phyloP scores from a whole-genome alignment of 2,888 invertebrate genomes.

The Trissoscelio sp. region DNA sequence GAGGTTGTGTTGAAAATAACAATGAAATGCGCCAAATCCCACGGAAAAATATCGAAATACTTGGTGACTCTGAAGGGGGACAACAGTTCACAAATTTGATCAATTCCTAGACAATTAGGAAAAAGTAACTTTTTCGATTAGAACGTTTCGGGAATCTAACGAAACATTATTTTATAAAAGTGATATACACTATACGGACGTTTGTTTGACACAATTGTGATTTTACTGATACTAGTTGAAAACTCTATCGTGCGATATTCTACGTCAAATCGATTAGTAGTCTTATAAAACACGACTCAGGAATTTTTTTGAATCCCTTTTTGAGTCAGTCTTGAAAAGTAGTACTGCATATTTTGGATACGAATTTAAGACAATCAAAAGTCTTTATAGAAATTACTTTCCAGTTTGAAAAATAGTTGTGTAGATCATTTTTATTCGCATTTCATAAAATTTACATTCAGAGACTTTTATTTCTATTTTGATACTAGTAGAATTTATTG shows the following conservation, averaged over 20 bases:
- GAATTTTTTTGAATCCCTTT: background rate
- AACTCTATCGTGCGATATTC: slow-evolving; percentile 14
- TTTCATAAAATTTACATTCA: too few species aligned
- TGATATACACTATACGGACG: slow-evolving; percentile 19
- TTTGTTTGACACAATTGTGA: slow-evolving; percentile 36
- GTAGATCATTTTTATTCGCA: background rate
- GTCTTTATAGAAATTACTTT: background rate
- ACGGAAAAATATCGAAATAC: too few species aligned
- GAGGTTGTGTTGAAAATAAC: too few species aligned
- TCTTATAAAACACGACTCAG: background rate
- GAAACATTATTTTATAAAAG: slow-evolving; percentile 49
- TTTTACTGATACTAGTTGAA: slow-evolving; percentile 4
- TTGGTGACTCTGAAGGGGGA: slow-evolving; percentile 55
- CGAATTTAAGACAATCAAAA: slow-evolving; percentile 44
- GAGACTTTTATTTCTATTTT: too few species aligned
- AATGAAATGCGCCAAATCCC: too few species aligned
- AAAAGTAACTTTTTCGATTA: slow-evolving; percentile 26
- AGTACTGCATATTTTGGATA: slow-evolving; percentile 3
- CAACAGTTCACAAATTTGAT: slow-evolving; percentile 36
- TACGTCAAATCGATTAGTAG: slow-evolving; percentile 23
- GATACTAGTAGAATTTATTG: too few species aligned
- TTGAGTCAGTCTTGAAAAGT: background rate
- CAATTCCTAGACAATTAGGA: slow-evolving; percentile 6
- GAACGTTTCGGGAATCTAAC: slow-evolving; percentile 11
- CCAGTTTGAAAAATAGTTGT: background rate